phyloP scores from a whole-genome alignment of 2,888 invertebrate genomes.

The Liopterus haemorrhoidalis region DNA sequence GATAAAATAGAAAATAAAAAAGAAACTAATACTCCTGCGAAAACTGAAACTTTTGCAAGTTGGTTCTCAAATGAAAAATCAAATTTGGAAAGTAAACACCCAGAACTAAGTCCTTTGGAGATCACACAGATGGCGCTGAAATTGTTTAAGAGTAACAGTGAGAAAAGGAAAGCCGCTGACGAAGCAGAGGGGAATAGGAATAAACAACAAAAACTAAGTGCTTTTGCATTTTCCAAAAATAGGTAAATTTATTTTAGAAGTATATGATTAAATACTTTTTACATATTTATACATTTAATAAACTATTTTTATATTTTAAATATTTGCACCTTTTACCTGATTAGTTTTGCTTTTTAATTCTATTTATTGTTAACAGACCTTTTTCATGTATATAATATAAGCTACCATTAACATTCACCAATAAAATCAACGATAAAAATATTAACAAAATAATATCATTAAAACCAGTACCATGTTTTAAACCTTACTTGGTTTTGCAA shows the following conservation, averaged over 20 bases:
- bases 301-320: too few relatives aligned
- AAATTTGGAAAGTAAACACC: slow-evolving; percentile 51
- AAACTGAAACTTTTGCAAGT: slow-evolving; percentile 52
- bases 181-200: slow-evolving; percentile 33
- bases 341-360: too few relatives aligned
- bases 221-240: slow-evolving; percentile 41
- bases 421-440: too few relatives aligned
- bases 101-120: slow-evolving; percentile 51
- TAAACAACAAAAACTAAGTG: slow-evolving; percentile 49
- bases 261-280: too few relatives aligned
- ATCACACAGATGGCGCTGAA: slow-evolving; percentile 53
- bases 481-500: slow-evolving; percentile 47
- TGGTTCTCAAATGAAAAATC: slow-evolving; percentile 58
- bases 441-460: too few relatives aligned
- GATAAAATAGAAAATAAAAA: slow-evolving; percentile 31
- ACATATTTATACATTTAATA: too few relatives aligned
- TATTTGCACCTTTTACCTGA: too few relatives aligned
- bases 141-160: slow-evolving; percentile 46
- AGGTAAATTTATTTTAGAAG: slow-evolving; percentile 1
- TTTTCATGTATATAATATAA: too few relatives aligned
- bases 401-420: too few relatives aligned
- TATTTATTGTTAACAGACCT: too few relatives aligned
- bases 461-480: too few relatives aligned
- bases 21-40: slow-evolving; percentile 15
- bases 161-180: slow-evolving; percentile 41